These are phyloP conservation scores for Amphipyra tragopoginis DNA, from an alignment of 2,888 invertebrate genomes.

Conservation along the genomic window DNA sequence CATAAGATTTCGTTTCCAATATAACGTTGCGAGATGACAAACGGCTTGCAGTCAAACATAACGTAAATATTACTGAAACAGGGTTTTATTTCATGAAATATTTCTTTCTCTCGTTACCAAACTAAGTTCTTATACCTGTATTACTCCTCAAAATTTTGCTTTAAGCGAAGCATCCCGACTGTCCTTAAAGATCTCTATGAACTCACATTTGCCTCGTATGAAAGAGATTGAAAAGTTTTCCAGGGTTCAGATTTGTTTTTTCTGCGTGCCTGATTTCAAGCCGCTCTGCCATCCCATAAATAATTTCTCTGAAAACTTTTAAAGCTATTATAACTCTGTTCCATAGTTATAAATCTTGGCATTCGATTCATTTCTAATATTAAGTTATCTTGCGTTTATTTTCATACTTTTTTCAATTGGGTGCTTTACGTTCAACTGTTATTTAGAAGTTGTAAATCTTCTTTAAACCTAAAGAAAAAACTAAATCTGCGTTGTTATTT, in stretches of 20 bases:
- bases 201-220: constrained; percentile 63
- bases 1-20: constrained; percentile 78
- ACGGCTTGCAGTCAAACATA: constrained; percentile 72
- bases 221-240: constrained; percentile 72
- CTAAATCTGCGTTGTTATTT: constrained; percentile 16
- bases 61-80: constrained; percentile 69
- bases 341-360: constrained; percentile 66
- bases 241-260: constrained; percentile 74
- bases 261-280: constrained; percentile 73
- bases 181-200: constrained; percentile 61
- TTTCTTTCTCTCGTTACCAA: constrained; percentile 3
- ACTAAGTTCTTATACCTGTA: constrained; percentile 40
- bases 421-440: constrained; percentile 1
- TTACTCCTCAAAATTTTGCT: constrained; percentile 45
- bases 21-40: constrained; percentile 76
- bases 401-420: constrained; percentile 27
- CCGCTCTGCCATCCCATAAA: constrained; percentile 71
- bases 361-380: constrained; percentile 49
- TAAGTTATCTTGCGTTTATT: constrained; percentile 40
- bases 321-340: constrained; percentile 74
- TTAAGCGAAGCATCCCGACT: constrained; percentile 55
- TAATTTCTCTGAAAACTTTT: constrained; percentile 75
- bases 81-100: constrained; percentile 45
- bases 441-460: constrained; percentile 11
- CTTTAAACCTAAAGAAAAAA: constrained; percentile 9